A percentile compares a stretch with the other conserved stretches of the same genome.
These are phyloP conservation scores for Daphoenositta chrysoptera DNA, from an alignment of 2,113 vertebrate species.

Conservation along the genomic window DNA sequence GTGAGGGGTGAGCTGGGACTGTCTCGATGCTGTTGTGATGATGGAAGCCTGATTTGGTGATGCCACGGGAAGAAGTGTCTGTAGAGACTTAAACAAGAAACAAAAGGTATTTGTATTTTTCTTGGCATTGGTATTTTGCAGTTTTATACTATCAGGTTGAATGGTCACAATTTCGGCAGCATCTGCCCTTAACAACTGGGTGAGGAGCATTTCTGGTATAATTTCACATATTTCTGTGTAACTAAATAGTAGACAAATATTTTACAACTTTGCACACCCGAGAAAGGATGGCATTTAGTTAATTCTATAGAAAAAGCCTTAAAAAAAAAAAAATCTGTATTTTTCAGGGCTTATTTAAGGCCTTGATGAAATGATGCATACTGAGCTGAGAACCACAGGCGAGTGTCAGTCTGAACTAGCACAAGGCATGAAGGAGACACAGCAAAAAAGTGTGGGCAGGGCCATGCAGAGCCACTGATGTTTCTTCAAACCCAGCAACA, in stretches of 20 bases:
- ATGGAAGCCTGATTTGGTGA: neutral
- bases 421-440: neutral
- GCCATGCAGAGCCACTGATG: neutral
- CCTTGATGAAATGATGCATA: neutral
- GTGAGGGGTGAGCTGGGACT: neutral
- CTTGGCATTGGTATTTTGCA: neutral
- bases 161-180: neutral
- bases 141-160: neutral
- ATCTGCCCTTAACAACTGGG: neutral
- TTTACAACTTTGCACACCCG: neutral
- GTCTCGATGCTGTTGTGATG: rapidly evolving
- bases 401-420: neutral
- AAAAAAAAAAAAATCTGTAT: neutral
- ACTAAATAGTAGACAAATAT: neutral
- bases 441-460: neutral
- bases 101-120: neutral
- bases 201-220: neutral
- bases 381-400: neutral
- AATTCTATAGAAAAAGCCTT: neutral
- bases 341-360: neutral
- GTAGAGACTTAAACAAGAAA: neutral
- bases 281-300: neutral
- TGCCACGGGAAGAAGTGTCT: neutral
- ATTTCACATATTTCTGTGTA: neutral
- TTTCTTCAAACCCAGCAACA: neutral